phyloP scores from a whole-genome alignment of 35 echinoderm and acorn worm genomes.

The Diadema setosum region DNA sequence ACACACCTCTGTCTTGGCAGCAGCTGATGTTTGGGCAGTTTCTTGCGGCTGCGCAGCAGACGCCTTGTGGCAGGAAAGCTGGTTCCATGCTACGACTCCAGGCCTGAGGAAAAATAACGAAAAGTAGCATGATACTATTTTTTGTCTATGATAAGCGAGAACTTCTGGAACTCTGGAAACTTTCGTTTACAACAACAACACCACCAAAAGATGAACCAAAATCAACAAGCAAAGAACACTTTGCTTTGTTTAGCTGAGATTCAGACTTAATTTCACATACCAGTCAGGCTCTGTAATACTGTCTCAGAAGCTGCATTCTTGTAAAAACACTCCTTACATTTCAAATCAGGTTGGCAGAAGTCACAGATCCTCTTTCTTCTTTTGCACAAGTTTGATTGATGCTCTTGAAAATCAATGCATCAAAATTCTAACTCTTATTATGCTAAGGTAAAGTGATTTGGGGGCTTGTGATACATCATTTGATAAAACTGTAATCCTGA shows the following conservation, averaged over 20 bases:
- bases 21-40: background rate
- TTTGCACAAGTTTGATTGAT: no score
- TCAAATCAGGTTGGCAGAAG: no score
- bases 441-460: no score
- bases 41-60: conserved; percentile 1
- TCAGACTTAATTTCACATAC: background rate
- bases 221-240: background rate
- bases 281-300: background rate
- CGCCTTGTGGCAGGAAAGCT: background rate
- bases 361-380: no score
- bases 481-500: no score
- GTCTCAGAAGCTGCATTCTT: no score
- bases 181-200: background rate
- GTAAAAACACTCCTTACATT: no score
- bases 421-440: no score
- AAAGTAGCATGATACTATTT: background rate
- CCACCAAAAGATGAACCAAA: background rate
- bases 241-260: background rate
- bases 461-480: no score
- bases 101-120: background rate
- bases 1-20: background rate
- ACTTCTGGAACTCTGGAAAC: background rate
- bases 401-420: no score
- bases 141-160: no score
- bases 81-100: background rate